These are phyloP conservation scores for Leptopilina drosophilae DNA, from an alignment of 2,888 invertebrate species.

Conservation along the genomic window DNA sequence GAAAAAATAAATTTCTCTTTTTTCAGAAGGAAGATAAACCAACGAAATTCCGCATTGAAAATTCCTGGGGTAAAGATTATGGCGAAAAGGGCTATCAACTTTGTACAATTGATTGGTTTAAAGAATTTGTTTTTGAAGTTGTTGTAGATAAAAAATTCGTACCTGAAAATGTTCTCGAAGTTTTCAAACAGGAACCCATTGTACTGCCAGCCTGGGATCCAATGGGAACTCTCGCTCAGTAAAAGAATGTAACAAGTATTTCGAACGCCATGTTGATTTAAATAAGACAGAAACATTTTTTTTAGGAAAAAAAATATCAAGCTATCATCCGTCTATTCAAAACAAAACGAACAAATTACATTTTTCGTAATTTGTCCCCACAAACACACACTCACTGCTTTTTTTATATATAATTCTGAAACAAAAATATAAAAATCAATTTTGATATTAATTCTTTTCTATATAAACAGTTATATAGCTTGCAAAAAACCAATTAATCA, in stretches of 20 bases:
- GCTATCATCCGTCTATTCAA: slow-evolving; percentile 6
- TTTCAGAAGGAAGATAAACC: slow-evolving; percentile 82
- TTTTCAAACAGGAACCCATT: slow-evolving; percentile 86
- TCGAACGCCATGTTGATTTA: slow-evolving; percentile 10
- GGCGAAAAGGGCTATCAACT: slow-evolving; percentile 91
- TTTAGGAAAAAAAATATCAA: slow-evolving; percentile 35
- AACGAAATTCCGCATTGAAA: slow-evolving; percentile 91
- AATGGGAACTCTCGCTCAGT: slow-evolving; percentile 89
- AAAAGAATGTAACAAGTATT: slow-evolving; percentile 50
- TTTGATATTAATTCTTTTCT: too few species aligned
- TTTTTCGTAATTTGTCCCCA: neutral
- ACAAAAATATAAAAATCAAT: neutral
- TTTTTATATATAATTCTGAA: neutral
- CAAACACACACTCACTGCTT: neutral
- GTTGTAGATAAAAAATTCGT: slow-evolving; percentile 92
- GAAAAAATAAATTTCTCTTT: slow-evolving; percentile 37
- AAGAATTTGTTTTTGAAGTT: slow-evolving; percentile 91
- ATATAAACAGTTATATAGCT: neutral
- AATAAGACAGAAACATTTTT: slow-evolving; percentile 39
- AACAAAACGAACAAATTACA: neutral
- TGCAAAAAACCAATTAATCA: neutral
- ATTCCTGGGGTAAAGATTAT: slow-evolving; percentile 94
- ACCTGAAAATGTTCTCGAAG: slow-evolving; percentile 85
- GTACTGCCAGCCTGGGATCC: slow-evolving; percentile 96
- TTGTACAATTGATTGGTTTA: slow-evolving; percentile 92